Percentiles rank a stretch among this genome's conserved stretches.
Evolutionary conservation across 2,113 vertebrate genomes (phyloP).

Genomic region (Platysteira castanea): DNA sequence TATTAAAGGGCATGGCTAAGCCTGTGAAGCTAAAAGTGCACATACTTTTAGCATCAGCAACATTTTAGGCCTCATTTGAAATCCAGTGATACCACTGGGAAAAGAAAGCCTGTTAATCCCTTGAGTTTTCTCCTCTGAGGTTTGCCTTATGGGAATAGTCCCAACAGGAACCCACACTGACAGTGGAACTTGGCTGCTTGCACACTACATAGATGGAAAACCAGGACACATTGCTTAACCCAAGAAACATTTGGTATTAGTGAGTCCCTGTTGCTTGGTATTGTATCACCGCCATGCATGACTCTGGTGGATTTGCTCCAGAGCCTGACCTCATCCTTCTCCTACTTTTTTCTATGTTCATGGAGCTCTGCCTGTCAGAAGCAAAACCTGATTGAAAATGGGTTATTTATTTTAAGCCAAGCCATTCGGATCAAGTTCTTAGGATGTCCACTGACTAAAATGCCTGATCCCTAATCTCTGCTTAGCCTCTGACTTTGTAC

Average conservation of each 20-base stretch:
- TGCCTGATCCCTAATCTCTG: slow-evolving; percentile 50
- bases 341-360: background rate
- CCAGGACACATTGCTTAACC: background rate
- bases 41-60: background rate
- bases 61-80: background rate
- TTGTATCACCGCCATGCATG: background rate
- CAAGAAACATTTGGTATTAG: background rate
- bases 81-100: background rate
- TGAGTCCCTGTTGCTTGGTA: background rate
- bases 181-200: background rate
- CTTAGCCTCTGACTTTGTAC: slow-evolving; percentile 33
- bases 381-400: background rate
- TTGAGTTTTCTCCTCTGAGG: background rate
- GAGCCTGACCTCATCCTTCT: background rate
- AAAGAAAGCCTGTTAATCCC: background rate
- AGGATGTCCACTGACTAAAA: background rate
- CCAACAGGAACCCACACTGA: background rate
- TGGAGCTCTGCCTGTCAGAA: background rate
- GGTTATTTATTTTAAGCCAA: slow-evolving; percentile 54
- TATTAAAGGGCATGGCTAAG: background rate
- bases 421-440: background rate
- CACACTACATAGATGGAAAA: background rate
- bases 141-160: background rate
- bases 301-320: background rate
- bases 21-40: background rate